Percentiles rank a stretch among this genome's conserved stretches.
Evolutionary conservation across 2,797 vertebrate genomes (phyloP).

Genomic region (Euthynnus affinis): DNA sequence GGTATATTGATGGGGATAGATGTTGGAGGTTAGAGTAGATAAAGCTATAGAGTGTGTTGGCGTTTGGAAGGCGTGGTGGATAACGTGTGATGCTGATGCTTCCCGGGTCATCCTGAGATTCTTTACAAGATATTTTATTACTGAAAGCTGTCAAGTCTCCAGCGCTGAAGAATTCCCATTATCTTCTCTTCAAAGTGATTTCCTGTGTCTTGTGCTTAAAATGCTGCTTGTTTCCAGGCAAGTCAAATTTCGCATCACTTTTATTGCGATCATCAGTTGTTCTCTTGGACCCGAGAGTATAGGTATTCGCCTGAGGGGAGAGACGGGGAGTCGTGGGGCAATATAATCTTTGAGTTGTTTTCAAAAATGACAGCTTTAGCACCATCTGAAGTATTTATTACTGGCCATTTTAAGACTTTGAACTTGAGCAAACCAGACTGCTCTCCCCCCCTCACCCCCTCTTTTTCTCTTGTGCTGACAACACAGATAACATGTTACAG

Average conservation of each 20-base stretch:
- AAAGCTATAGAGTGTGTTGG: background rate
- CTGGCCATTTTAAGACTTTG: slow-evolving; percentile 74
- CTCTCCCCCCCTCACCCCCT: slow-evolving; percentile 43
- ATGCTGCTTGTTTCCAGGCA: slow-evolving; percentile 37
- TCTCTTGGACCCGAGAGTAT: slow-evolving; percentile 8
- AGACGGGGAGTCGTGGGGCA: slow-evolving; percentile 42
- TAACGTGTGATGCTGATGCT: slow-evolving; percentile 1
- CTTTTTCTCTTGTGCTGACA: slow-evolving; percentile 50
- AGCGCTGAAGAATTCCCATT: slow-evolving; percentile 43
- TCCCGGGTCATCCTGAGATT: slow-evolving; percentile 11
- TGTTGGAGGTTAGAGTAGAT: background rate
- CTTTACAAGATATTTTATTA: slow-evolving; percentile 37
- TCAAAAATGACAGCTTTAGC: slow-evolving; percentile 81
- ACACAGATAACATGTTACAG: slow-evolving; percentile 58
- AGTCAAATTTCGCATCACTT: slow-evolving; percentile 34
- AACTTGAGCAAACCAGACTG: slow-evolving; percentile 76
- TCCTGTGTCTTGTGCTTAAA: slow-evolving; percentile 34
- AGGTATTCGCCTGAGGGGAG: slow-evolving; percentile 68
- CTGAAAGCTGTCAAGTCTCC: slow-evolving; percentile 34
- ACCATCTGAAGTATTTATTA: slow-evolving; percentile 74
- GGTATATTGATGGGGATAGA: background rate
- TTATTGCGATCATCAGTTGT: slow-evolving; percentile 41
- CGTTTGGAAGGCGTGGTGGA: background rate
- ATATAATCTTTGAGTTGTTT: slow-evolving; percentile 70
- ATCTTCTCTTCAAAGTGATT: slow-evolving; percentile 41